A percentile compares a stretch with the other conserved stretches of the same genome.
phyloP scores from a whole-genome alignment of 2,797 vertebrate genomes.

The Vireo griseus region DNA sequence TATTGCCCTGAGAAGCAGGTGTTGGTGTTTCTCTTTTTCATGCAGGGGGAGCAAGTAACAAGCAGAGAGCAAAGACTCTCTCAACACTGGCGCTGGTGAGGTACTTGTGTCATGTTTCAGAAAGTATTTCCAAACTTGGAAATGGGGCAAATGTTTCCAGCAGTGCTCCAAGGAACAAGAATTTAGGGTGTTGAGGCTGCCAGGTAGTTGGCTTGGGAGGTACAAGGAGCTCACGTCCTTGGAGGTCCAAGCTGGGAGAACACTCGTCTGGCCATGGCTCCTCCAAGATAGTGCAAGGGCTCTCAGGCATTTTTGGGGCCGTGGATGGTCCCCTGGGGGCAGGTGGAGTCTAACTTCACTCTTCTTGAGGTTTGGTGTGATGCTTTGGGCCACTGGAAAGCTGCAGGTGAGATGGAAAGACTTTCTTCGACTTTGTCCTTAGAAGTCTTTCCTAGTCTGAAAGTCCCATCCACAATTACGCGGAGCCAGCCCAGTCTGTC shows the following conservation, averaged over 20 bases:
- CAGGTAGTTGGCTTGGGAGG: background rate
- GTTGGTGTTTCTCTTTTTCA: background rate
- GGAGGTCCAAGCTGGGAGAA: background rate
- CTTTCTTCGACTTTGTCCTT: background rate
- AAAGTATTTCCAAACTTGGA: background rate
- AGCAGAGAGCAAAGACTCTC: background rate
- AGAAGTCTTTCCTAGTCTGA: background rate
- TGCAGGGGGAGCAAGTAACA: background rate
- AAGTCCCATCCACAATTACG: background rate
- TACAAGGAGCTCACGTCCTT: rapidly evolving
- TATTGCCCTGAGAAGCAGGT: background rate
- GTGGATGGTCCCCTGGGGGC: rapidly evolving
- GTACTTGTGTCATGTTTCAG: background rate
- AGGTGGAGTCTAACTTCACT: background rate
- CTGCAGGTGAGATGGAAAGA: background rate
- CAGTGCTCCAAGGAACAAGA: rapidly evolving
- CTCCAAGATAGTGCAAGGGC: too few relatives aligned
- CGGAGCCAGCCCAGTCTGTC: background rate
- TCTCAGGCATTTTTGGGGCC: background rate
- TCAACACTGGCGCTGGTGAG: rapidly evolving
- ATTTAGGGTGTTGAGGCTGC: background rate
- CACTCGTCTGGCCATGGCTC: rapidly evolving
- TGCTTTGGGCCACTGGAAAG: background rate
- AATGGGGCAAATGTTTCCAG: background rate
- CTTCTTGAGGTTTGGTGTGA: background rate